Evolutionary conservation across 2,888 invertebrate genomes (phyloP).

Genomic region (Theodoxus fluviatilis): DNA sequence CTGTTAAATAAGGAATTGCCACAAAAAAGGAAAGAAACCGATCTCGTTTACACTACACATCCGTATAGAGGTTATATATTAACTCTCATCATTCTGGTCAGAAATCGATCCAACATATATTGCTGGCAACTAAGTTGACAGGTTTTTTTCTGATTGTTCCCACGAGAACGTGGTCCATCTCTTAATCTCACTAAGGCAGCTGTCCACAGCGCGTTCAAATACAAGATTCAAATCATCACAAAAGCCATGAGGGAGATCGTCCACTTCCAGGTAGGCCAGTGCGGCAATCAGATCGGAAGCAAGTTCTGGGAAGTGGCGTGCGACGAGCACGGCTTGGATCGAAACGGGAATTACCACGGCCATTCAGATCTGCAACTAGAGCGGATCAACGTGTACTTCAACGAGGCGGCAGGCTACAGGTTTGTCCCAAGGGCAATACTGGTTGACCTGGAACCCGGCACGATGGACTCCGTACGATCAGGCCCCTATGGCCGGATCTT

Average conservation of each 20-base stretch:
- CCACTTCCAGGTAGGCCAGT: slow-evolving; percentile 26
- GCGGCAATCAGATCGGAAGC: slow-evolving; percentile 26
- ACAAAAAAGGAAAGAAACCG: no score
- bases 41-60: no score
- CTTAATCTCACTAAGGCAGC: no score
- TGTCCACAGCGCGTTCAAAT: no score
- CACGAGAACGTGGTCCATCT: no score
- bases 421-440: slow-evolving; percentile 30
- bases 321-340: slow-evolving; percentile 31
- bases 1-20: no score
- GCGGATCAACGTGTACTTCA: slow-evolving; percentile 29
- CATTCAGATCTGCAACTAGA: slow-evolving; percentile 29
- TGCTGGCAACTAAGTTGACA: no score
- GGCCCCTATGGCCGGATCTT: slow-evolving; percentile 25
- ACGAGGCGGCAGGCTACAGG: slow-evolving; percentile 26
- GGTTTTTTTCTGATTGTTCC: no score
- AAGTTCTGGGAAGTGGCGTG: slow-evolving; percentile 30
- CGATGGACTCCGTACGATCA: slow-evolving; percentile 18
- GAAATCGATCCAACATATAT: no score
- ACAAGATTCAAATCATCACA: no score
- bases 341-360: slow-evolving; percentile 27
- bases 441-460: slow-evolving; percentile 26
- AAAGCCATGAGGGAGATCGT: slow-evolving; percentile 31
- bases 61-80: no score
- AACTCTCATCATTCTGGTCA: no score